These are phyloP conservation scores for Holcopasites calliopsidis DNA, from an alignment of 1,140 invertebrate genomes.

Conservation along the genomic window DNA sequence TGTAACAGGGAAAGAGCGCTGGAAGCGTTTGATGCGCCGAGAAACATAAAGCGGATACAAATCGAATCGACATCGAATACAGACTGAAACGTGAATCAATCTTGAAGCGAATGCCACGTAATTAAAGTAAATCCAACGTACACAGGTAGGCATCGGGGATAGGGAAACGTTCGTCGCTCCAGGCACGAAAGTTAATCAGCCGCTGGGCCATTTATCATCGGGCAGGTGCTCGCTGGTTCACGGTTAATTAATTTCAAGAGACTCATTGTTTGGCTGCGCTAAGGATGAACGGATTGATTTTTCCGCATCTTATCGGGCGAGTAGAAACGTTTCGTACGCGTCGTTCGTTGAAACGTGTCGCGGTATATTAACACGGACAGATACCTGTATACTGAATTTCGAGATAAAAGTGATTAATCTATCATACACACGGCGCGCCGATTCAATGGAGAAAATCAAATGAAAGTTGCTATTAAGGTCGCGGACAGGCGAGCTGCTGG, in stretches of 20 bases:
- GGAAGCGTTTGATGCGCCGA: too few relatives aligned
- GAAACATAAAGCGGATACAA: too few relatives aligned
- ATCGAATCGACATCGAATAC: too few relatives aligned
- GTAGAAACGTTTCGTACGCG: background rate
- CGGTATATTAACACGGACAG: background rate
- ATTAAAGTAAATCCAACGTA: too few relatives aligned
- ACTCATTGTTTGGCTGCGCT: background rate
- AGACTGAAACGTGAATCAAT: too few relatives aligned
- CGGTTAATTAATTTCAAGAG: background rate
- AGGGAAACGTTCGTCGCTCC: too few relatives aligned
- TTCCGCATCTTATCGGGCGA: background rate
- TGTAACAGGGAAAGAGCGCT: too few relatives aligned
- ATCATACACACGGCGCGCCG: background rate
- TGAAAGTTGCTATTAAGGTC: conserved; percentile 23
- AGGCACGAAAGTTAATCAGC: too few relatives aligned
- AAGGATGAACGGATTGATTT: background rate
- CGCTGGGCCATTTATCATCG: background rate
- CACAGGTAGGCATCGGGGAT: too few relatives aligned
- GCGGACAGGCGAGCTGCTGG: background rate
- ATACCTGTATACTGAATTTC: background rate
- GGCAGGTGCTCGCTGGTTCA: background rate
- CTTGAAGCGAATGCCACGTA: too few relatives aligned
- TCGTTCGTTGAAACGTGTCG: background rate
- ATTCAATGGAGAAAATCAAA: conserved; percentile 28
- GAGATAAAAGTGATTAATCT: conserved; percentile 22